Conservation (phyloP, 2,113 vertebrate genomes). For the Cryptotis parvus region DNA sequence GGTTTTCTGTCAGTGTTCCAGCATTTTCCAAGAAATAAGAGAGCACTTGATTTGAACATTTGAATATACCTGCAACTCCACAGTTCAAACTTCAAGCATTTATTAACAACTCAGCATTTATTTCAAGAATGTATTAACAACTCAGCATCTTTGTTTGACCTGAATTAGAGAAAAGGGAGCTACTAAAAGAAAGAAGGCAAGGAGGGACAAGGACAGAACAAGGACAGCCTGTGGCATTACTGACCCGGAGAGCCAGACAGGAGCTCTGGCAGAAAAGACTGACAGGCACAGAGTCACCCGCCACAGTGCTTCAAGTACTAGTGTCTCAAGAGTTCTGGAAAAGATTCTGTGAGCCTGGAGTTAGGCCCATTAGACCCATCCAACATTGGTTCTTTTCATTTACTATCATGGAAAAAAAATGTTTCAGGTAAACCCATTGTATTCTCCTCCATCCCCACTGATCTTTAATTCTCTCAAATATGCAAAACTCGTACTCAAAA, state of each 20-base stretch:
- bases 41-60: neutral
- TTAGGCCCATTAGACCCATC: neutral
- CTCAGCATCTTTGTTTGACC: neutral
- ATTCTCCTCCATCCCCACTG: too few relatives aligned
- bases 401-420: neutral
- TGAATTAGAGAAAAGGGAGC: neutral
- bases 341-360: neutral
- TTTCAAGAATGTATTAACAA: neutral
- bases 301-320: neutral
- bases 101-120: neutral
- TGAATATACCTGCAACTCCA: slow-evolving; percentile 16
- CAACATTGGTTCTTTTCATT: slow-evolving; percentile 23
- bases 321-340: neutral
- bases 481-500: neutral
- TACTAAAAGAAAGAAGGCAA: neutral
- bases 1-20: neutral
- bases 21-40: neutral
- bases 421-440: slow-evolving; percentile 22
- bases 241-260: neutral
- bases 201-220: neutral
- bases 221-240: slow-evolving; percentile 15
- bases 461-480: too few relatives aligned
- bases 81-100: slow-evolving; percentile 1
- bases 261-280: too few relatives aligned
- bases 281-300: neutral